A percentile compares a stretch with the other conserved stretches of the same genome.
phyloP scores from a whole-genome alignment of 2,888 invertebrate species.

The Chymomyza caudatula region DNA sequence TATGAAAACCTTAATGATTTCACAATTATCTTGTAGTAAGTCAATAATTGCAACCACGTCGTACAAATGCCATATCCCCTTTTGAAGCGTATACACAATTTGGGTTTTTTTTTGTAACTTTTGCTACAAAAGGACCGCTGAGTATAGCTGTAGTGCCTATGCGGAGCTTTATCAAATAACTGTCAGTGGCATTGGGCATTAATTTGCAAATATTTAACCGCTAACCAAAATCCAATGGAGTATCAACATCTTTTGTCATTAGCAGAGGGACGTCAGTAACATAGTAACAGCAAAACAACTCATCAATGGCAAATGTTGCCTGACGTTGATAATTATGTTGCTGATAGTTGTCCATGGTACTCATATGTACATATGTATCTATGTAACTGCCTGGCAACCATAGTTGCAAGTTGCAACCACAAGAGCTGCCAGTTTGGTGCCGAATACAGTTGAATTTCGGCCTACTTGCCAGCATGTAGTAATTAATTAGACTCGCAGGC shows the following conservation, averaged over 20 bases:
- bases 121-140: too few relatives aligned
- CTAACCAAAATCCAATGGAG: slow-evolving; percentile 47
- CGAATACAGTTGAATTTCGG: slow-evolving; percentile 5
- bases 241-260: slow-evolving; percentile 47
- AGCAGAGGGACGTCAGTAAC: slow-evolving; percentile 11
- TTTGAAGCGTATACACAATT: too few relatives aligned
- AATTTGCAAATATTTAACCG: slow-evolving; percentile 42
- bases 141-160: too few relatives aligned
- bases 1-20: too few relatives aligned
- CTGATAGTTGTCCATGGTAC: slow-evolving; percentile 6
- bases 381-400: neutral
- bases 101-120: too few relatives aligned
- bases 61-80: too few relatives aligned
- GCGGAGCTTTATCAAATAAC: neutral
- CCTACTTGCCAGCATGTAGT: slow-evolving; percentile 21
- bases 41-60: too few relatives aligned
- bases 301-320: slow-evolving; percentile 24
- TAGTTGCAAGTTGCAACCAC: slow-evolving; percentile 1
- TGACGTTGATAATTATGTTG: slow-evolving; percentile 43
- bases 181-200: neutral
- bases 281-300: slow-evolving; percentile 17
- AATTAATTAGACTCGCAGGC: slow-evolving; percentile 73
- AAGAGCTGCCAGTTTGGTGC: slow-evolving; percentile 1
- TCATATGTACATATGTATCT: neutral
- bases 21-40: too few relatives aligned